Percentiles rank a stretch among this genome's conserved stretches.
Evolutionary conservation across 2,888 invertebrate species (phyloP).

Genomic region (Acronicta alni): DNA sequence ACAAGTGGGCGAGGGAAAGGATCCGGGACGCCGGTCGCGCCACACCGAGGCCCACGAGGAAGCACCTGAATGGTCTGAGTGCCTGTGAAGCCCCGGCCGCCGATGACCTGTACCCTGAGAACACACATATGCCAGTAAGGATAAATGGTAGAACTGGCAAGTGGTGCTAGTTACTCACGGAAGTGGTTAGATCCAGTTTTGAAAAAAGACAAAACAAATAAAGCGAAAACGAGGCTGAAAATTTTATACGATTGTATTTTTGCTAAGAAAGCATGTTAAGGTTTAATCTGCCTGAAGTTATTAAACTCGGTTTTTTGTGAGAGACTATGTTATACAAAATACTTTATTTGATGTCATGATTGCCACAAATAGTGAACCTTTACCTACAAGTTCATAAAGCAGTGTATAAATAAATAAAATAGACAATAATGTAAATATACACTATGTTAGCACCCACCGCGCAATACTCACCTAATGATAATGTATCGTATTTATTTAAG

Average conservation of each 20-base stretch:
- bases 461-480: slow-evolving; percentile 66
- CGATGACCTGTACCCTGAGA: slow-evolving; percentile 80
- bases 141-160: slow-evolving; percentile 64
- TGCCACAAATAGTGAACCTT: slow-evolving; percentile 8
- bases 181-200: background rate
- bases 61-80: slow-evolving; percentile 68
- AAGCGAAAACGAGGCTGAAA: slow-evolving; percentile 36
- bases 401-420: slow-evolving; percentile 35
- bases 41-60: slow-evolving; percentile 79
- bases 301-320: background rate
- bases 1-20: slow-evolving; percentile 72
- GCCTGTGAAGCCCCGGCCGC: slow-evolving; percentile 77
- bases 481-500: slow-evolving; percentile 63
- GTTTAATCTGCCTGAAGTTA: background rate
- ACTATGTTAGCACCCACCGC: slow-evolving; percentile 78
- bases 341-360: background rate
- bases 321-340: slow-evolving; percentile 1
- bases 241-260: slow-evolving; percentile 1
- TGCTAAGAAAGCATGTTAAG: background rate
- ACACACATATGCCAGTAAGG: slow-evolving; percentile 64
- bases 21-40: slow-evolving; percentile 72
- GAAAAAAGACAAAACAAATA: background rate
- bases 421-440: slow-evolving; percentile 61
- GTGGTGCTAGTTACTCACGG: slow-evolving; percentile 71
- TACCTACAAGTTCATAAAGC: slow-evolving; percentile 14